Conservation (phyloP, 2,797 vertebrate species). For the Phrynocephalus forsythii region DNA sequence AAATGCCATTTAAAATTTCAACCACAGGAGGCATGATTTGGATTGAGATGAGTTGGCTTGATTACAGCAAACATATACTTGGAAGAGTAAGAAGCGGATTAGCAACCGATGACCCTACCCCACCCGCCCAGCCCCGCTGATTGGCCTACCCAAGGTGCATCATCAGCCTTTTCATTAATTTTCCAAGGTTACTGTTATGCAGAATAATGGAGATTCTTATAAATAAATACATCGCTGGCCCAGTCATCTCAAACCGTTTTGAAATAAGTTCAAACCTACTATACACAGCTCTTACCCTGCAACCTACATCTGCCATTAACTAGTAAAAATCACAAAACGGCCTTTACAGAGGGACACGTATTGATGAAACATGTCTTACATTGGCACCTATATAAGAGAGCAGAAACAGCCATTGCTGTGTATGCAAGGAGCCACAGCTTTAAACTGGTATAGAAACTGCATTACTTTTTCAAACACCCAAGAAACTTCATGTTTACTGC, state of each 20-base stretch:
- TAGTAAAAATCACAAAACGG: slow-evolving; percentile 63
- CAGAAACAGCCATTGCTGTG: slow-evolving; percentile 65
- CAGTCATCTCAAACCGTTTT: slow-evolving; percentile 70
- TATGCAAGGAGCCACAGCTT: slow-evolving; percentile 59
- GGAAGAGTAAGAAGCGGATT: slow-evolving; percentile 12
- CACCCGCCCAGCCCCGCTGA: not conserved
- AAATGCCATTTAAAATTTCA: slow-evolving; percentile 28
- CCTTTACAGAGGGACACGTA: slow-evolving; percentile 71
- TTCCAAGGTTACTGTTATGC: slow-evolving; percentile 43
- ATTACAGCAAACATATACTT: not conserved
- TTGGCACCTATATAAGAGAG: slow-evolving; percentile 71
- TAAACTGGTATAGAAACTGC: slow-evolving; percentile 68
- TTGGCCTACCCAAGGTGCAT: slow-evolving; percentile 40
- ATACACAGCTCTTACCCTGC: slow-evolving; percentile 44
- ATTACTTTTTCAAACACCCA: slow-evolving; percentile 23
- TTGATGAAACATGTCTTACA: slow-evolving; percentile 62
- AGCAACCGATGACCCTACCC: slow-evolving; percentile 12
- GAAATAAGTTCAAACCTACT: slow-evolving; percentile 75
- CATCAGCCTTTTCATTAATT: slow-evolving; percentile 33
- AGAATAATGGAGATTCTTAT: slow-evolving; percentile 72
- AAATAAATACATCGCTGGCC: slow-evolving; percentile 79
- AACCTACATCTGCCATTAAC: slow-evolving; percentile 59
- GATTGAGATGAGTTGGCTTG: slow-evolving; percentile 7
- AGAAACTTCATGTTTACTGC: slow-evolving; percentile 52
- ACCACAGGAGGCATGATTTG: not conserved